phyloP scores from a whole-genome alignment of 2,113 vertebrate genomes.

The Phalacrocorax carbo region DNA sequence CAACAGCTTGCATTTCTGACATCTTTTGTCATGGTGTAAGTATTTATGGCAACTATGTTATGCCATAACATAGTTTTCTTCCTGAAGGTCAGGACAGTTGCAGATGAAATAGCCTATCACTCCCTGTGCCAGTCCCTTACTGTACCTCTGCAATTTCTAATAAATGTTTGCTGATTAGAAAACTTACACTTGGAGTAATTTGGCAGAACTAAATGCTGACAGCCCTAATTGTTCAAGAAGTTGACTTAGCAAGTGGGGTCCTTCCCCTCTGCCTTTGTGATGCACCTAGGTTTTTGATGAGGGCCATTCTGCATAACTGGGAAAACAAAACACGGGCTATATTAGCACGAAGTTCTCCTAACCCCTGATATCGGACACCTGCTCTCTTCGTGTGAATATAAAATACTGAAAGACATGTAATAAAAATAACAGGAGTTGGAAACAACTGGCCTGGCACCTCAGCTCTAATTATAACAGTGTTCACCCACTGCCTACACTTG shows the following conservation, averaged over 20 bases:
- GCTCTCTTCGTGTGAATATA: neutral
- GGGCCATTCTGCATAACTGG: neutral
- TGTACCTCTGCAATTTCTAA: neutral
- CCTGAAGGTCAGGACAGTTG: conserved; percentile 19
- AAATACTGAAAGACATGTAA: neutral
- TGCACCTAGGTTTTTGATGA: neutral
- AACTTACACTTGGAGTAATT: neutral
- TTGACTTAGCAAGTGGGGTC: neutral
- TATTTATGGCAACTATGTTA: conserved; percentile 1
- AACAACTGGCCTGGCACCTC: neutral
- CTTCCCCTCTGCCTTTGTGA: neutral
- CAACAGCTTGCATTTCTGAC: conserved; percentile 13
- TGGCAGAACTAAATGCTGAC: neutral
- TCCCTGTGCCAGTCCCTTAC: neutral
- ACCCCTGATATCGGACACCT: accelerated
- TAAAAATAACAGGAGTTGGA: neutral
- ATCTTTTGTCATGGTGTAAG: conserved; percentile 19
- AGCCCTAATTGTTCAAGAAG: neutral
- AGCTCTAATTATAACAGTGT: neutral
- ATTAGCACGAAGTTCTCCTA: neutral
- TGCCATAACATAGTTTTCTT: neutral
- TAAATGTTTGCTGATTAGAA: neutral
- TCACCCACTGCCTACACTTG: neutral
- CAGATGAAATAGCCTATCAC: neutral
- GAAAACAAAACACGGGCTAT: neutral